Evolutionary conservation across 2,888 invertebrate species (phyloP).

Genomic region (Anodontia alba): DNA sequence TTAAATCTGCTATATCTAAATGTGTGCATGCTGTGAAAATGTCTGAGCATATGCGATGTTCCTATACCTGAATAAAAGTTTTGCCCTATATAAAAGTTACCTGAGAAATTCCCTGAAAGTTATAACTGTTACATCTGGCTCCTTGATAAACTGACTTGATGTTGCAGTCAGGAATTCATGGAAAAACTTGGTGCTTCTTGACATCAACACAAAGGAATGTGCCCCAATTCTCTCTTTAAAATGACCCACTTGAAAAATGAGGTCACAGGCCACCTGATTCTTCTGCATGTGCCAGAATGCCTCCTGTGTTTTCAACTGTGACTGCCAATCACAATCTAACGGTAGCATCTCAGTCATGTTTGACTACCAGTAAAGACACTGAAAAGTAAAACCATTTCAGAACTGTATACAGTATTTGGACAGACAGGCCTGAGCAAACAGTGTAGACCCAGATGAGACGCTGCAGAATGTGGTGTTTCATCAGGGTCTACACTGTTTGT

Average conservation of each 20-base stretch:
- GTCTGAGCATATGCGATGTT: no score
- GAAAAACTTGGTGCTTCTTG: constrained; percentile 47
- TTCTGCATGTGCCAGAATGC: constrained; percentile 42
- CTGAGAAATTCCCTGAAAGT: constrained; percentile 1
- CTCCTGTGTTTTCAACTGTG: constrained; percentile 14
- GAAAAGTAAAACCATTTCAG: no score
- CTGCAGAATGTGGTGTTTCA: no score
- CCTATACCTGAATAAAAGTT: no score
- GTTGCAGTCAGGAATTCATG: constrained; percentile 19
- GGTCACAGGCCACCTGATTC: constrained; percentile 55
- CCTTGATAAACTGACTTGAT: not conserved
- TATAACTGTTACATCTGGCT: not conserved
- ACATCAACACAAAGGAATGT: constrained; percentile 49
- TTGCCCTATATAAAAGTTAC: no score
- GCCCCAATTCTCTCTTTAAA: constrained; percentile 51
- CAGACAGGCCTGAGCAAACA: no score
- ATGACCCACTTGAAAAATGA: constrained; percentile 49
- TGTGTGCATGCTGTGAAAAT: no score
- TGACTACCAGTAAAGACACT: no score
- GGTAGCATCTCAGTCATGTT: not conserved
- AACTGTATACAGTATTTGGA: no score
- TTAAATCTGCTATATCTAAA: no score
- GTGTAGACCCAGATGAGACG: no score
- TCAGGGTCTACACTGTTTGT: no score
- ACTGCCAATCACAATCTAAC: constrained; percentile 51